Evolutionary conservation across 92 coral and sea anemone species (phyloP), one percentile per base, ranked within the genome.

Genomic region (Zoanthus gigantus): DNA sequence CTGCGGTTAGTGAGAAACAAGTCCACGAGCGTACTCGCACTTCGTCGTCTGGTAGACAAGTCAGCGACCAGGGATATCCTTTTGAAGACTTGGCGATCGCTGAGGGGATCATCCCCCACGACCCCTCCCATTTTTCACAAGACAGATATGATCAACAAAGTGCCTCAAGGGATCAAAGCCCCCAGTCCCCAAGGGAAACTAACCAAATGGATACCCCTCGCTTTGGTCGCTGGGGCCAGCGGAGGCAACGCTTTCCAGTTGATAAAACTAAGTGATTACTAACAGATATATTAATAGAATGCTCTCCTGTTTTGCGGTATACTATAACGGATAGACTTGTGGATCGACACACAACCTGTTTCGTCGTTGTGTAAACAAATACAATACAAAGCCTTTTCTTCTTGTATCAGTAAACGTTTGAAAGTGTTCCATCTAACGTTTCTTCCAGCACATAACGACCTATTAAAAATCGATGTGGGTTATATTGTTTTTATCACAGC

Each of bases 71-170:
- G 2, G 54, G 72, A 2, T 37, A 60, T 46, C 30, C 53, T 78
- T 78, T 71, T 17, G 83, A 60, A 17, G 83, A 78, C 53, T 63
- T 78, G 72, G 83, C 83, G 18, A 34, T 60, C 54, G 83, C 83
- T 11, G 83, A 78, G 44, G 83, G 83, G 47, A 6, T 37, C 31
- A 45, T 78, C 16, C 83, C 83, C 37, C 29, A 17, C 28, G 48
- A 78, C 67, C 9, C 83, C 7, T 78, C 29, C 66, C 83, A 53
- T 73, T 11, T 11, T 34, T 44, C 77, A 44, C 77, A 73, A 11
- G 77, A 42, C 17, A 73, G 7, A 44, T 30, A 45, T 37, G 32
- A 71, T 0, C 83, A 78, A 29, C 83, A 54, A 37, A 15, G 69
- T 30, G 68, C 42, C 29, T 9, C 56, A 79, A 47, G 83, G 6